phyloP scores from a whole-genome alignment of 2,888 invertebrate species.

The Andrena dorsata region DNA sequence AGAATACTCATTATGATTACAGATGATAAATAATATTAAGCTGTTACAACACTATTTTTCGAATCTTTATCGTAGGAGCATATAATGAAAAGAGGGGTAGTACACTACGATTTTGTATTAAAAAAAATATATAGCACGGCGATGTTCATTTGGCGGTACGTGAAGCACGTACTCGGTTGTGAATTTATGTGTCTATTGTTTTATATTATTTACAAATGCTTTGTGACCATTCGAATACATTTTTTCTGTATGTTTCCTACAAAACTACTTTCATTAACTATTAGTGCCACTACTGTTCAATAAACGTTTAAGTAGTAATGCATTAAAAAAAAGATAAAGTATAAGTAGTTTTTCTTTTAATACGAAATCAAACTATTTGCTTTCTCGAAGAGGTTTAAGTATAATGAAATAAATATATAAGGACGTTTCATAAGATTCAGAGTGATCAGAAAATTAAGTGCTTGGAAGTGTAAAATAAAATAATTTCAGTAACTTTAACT shows the following conservation, averaged over 20 bases:
- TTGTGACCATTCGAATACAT: not conserved
- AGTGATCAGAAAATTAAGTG: conserved; percentile 10
- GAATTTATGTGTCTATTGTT: not conserved
- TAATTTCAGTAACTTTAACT: not conserved
- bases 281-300: not conserved
- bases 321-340: not conserved
- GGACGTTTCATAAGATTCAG: conserved; percentile 26
- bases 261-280: not conserved
- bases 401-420: conserved; percentile 31
- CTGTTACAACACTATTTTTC: conserved; percentile 59
- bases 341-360: conserved; percentile 31
- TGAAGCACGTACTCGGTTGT: not conserved
- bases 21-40: conserved; percentile 53
- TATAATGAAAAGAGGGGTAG: conserved; percentile 32
- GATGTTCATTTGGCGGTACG: not conserved
- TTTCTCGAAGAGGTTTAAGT: conserved; percentile 20
- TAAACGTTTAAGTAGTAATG: not conserved
- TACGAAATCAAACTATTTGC: conserved; percentile 32
- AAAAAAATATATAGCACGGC: conserved; percentile 15
- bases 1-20: conserved; percentile 45
- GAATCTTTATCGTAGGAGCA: conserved; percentile 56
- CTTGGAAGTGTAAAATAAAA: not conserved
- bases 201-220: not conserved
- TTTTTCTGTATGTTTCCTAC: not conserved
- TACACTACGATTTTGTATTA: conserved; percentile 54